Evolutionary conservation across 2,113 vertebrate species (phyloP).

Genomic region (Mormyrus iriodes): DNA sequence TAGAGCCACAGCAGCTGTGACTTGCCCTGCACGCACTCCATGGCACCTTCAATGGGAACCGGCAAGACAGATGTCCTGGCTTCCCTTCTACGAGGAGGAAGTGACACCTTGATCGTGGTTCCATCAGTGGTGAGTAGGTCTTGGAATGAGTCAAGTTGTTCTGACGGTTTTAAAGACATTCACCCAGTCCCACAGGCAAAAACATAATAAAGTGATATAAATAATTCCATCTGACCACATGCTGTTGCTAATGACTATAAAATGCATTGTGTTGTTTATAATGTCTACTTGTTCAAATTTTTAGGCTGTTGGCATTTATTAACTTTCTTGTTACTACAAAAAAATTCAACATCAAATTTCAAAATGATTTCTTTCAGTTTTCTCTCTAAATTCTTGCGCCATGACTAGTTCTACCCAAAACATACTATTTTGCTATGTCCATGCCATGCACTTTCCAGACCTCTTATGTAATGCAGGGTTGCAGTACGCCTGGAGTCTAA

Average conservation of each 20-base stretch:
- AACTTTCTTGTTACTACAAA: neutral
- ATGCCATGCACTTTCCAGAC: neutral
- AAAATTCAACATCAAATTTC: no score
- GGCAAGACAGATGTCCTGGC: conserved; percentile 60
- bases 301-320: neutral
- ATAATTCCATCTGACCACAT: neutral
- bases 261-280: neutral
- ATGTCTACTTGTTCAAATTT: neutral
- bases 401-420: neutral
- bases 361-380: neutral
- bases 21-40: conserved; percentile 29
- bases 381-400: neutral
- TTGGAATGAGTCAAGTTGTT: neutral
- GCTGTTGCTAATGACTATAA: neutral
- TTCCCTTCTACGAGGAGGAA: conserved; percentile 36
- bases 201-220: neutral
- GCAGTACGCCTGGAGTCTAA: neutral
- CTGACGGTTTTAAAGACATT: neutral
- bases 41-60: conserved; percentile 46
- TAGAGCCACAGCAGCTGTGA: conserved; percentile 56
- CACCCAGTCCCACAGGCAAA: neutral
- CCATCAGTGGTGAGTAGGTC: neutral
- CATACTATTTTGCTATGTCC: neutral
- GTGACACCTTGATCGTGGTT: conserved; percentile 1
- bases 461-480: neutral